A percentile compares a stretch with the other conserved stretches of the same genome.
These are phyloP conservation scores for Phenganax marumi DNA, from an alignment of 92 coral and sea anemone species.

Conservation along the genomic window DNA sequence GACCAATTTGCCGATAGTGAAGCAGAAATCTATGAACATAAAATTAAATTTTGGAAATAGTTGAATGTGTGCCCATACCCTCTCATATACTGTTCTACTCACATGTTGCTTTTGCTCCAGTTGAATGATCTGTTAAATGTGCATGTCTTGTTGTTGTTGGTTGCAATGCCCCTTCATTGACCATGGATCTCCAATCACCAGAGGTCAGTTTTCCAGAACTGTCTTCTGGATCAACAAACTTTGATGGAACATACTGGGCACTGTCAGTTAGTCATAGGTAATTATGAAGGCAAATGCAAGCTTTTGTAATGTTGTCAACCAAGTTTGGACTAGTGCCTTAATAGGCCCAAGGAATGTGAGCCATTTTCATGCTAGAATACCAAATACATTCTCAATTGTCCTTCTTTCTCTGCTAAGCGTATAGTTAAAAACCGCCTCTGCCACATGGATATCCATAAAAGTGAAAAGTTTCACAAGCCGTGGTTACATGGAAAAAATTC, in stretches of 20 bases:
- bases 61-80: too few species aligned
- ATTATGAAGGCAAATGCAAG: conserved; percentile 40
- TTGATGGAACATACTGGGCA: conserved; percentile 32
- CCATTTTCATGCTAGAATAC: conserved; percentile 40
- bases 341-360: conserved; percentile 37
- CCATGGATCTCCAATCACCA: conserved; percentile 31
- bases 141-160: too few species aligned
- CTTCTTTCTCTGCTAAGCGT: conserved; percentile 34
- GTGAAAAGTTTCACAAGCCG: conserved; percentile 43
- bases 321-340: conserved; percentile 16
- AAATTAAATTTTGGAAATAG: too few species aligned
- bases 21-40: too few species aligned
- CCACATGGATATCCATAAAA: conserved; percentile 13
- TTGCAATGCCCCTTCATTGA: too few species aligned
- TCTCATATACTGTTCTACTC: too few species aligned
- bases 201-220: conserved; percentile 14
- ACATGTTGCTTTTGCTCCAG: too few species aligned
- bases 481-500: conserved; percentile 29
- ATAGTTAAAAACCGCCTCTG: conserved; percentile 31
- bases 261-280: conserved; percentile 33
- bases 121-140: too few species aligned
- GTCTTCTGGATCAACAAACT: conserved; percentile 32
- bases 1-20: too few species aligned
- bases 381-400: conserved; percentile 45
- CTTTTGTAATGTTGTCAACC: conserved; percentile 35